Base-by-base conservation (phyloP, 2,888 invertebrate species). In the Nomada fucata region DNA sequence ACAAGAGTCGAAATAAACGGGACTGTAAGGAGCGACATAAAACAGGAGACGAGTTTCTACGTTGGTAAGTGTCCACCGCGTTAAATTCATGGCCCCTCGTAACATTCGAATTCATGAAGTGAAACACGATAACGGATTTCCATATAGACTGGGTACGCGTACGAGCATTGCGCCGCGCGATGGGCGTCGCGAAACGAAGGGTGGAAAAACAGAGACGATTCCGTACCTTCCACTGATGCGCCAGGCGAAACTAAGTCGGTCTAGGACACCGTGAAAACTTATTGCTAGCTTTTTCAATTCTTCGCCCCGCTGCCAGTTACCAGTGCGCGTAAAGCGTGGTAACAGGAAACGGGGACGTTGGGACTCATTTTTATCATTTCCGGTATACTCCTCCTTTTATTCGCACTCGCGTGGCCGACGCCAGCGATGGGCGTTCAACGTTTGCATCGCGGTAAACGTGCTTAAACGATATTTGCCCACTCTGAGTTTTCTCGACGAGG, bases 101-200 rank as follows among this genome's bases (percentile, higher is more conserved):
- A 74, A 79, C 78, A 60, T 79, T 74, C 68, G 74, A 79, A 79
- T 74, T 79, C 74, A 74, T 68, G 74, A 76, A 65, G 71, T 42
- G 70, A 76, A 80, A 69, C 61, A 50, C 68, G 68, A 65, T 65
- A 68, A 74, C 61, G 57, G 55, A 79, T 79, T 79, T 79, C 74
- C 73, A 78, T 73, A 78, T 67, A 74, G 61, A 73, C 72, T 53
- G 52, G 60, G 65, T n/a, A 23, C 52, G 55, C 42, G 42, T 50
- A 55, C 76, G 42, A 71, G 70, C 50, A 61, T 61, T 64, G 61
- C 50, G 57, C 20, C 60, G 23, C 23, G 15, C 70, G 63, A 70
- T 42, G 47, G 63, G 57, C 52, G 53, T 60, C 67, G 52, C 47
- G 13, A 67, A 72, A 42, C 61, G 63, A 29, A 65, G 76, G 70